Percentiles rank a stretch among this genome's conserved stretches.
Evolutionary conservation across 2,113 vertebrate species (phyloP).

Genomic region (Strix aluco): DNA sequence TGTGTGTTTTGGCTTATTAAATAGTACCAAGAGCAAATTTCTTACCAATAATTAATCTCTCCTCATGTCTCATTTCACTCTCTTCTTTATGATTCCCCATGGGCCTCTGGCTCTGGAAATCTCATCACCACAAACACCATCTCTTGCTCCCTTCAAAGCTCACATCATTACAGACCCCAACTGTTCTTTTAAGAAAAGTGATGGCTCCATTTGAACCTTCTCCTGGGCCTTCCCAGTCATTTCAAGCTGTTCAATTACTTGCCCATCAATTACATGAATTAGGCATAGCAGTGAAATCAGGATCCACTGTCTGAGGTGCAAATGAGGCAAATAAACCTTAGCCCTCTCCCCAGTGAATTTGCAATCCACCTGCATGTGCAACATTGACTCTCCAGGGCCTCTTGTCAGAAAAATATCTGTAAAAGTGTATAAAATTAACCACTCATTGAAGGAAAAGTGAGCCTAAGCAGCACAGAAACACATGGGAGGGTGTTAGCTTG

Average conservation of each 20-base stretch:
- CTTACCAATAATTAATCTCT: constrained; percentile 39
- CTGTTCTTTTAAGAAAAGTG: not conserved
- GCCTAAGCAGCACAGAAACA: not conserved
- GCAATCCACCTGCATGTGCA: not conserved
- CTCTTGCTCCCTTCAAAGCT: constrained; percentile 37
- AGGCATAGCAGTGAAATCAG: not conserved
- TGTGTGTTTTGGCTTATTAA: not conserved
- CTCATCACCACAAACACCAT: constrained; percentile 41
- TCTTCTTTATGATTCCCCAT: not conserved
- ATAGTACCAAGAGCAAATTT: not conserved
- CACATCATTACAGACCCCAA: constrained; percentile 27
- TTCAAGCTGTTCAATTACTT: constrained; percentile 36
- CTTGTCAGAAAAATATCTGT: not conserved
- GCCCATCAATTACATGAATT: constrained; percentile 32
- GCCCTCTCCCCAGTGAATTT: not conserved
- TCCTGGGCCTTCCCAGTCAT: constrained; percentile 12
- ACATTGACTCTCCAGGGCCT: not conserved
- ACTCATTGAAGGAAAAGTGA: not conserved
- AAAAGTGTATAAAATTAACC: not conserved
- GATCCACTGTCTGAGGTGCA: constrained; percentile 48
- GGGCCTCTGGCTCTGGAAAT: constrained; percentile 19
- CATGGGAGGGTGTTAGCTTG: not conserved
- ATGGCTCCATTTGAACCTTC: constrained; percentile 21
- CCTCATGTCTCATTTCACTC: constrained; percentile 3
- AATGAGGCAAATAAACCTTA: constrained; percentile 42